A percentile compares a stretch with the other conserved stretches of the same genome.
Conservation (phyloP, 2,888 invertebrate genomes). For the Nezara viridula region DNA sequence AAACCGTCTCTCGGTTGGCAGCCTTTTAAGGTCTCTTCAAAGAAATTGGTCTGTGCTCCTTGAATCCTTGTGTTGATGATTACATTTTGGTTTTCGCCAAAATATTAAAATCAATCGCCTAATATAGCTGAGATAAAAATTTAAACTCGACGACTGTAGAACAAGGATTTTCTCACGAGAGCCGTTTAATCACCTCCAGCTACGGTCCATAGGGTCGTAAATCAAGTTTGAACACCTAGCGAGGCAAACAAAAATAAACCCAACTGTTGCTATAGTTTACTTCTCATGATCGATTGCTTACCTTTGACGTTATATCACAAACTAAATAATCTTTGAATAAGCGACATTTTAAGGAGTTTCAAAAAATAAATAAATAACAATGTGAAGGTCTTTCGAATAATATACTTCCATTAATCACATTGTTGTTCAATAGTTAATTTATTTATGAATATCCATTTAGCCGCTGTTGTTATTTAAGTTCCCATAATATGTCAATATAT, state of each 20-base stretch:
- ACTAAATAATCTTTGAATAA: neutral
- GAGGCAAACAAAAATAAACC: conserved; percentile 13
- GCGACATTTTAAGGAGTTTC: neutral
- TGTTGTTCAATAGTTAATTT: neutral
- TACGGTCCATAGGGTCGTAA: neutral
- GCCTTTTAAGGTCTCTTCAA: neutral
- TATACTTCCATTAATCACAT: neutral
- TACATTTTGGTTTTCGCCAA: neutral
- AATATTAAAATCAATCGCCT: neutral
- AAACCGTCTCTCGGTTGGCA: neutral
- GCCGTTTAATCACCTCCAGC: neutral
- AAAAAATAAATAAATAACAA: neutral
- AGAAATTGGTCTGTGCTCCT: neutral
- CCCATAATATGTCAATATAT: too few relatives aligned
- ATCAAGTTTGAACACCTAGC: neutral
- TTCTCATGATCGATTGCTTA: neutral
- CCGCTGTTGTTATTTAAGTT: too few relatives aligned
- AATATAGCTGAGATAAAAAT: neutral
- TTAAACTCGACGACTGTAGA: neutral
- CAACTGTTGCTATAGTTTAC: neutral
- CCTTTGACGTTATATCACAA: neutral
- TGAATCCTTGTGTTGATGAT: neutral
- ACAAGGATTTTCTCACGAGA: conserved; percentile 6
- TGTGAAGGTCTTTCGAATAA: neutral
- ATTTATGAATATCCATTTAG: too few relatives aligned